phyloP scores from a whole-genome alignment of 1,140 invertebrate species.

The Elymnias hypermnestra region DNA sequence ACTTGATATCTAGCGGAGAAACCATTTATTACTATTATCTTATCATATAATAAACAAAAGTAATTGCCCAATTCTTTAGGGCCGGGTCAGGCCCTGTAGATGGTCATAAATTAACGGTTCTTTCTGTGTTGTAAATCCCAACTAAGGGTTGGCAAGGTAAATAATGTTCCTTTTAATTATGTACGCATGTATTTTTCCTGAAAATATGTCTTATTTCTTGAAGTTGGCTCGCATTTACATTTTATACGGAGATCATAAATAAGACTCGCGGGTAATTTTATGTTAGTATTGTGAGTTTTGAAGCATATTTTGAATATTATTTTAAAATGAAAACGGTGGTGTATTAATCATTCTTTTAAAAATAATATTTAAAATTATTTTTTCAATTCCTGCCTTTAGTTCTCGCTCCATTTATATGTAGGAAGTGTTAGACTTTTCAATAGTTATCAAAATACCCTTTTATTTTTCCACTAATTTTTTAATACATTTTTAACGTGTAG shows the following conservation, averaged over 20 bases:
- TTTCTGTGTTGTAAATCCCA: constrained; percentile 37
- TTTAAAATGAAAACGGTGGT: too few species aligned
- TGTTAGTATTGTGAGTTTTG: neutral
- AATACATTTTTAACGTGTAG: too few species aligned
- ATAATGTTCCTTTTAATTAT: constrained; percentile 39
- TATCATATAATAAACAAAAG: constrained; percentile 49
- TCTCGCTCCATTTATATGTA: too few species aligned
- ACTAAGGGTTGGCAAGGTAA: constrained; percentile 32
- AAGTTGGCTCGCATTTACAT: constrained; percentile 4
- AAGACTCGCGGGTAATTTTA: neutral
- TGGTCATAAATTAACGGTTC: constrained; percentile 47
- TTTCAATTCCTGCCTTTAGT: too few species aligned
- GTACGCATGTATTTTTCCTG: constrained; percentile 13
- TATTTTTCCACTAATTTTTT: too few species aligned
- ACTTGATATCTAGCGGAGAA: constrained; percentile 14
- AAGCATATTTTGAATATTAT: too few species aligned
- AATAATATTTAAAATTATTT: too few species aligned
- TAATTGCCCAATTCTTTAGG: constrained; percentile 52
- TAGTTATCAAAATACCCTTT: too few species aligned
- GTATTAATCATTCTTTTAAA: too few species aligned
- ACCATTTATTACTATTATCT: constrained; percentile 34
- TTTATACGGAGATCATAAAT: neutral
- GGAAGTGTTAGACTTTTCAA: too few species aligned
- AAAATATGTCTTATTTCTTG: constrained; percentile 5
- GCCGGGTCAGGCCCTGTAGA: constrained; percentile 22